Percentiles rank a stretch among this genome's conserved stretches.
Evolutionary conservation across 2,113 vertebrate species (phyloP).

Genomic region (Ornithorhynchus anatinus): DNA sequence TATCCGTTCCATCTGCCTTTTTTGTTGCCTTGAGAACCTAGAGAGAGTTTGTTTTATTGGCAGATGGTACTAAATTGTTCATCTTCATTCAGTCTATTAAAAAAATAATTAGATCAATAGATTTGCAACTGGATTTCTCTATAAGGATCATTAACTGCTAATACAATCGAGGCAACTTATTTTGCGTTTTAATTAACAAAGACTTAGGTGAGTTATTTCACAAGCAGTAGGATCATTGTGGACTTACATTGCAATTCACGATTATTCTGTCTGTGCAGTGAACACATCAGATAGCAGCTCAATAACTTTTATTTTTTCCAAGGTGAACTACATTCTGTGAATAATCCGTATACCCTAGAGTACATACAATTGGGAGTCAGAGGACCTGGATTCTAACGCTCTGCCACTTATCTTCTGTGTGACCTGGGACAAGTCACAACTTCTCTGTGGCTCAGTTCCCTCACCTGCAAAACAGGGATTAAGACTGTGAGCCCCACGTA

Average conservation of each 20-base stretch:
- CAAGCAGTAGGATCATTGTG: background rate
- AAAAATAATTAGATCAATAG: background rate
- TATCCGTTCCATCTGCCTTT: background rate
- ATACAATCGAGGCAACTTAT: background rate
- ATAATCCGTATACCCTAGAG: too few relatives aligned
- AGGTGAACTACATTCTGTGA: too few relatives aligned
- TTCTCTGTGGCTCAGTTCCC: too few relatives aligned
- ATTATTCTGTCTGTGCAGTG: background rate
- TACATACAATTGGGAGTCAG: too few relatives aligned
- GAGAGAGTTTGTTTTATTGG: background rate
- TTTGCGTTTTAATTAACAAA: background rate
- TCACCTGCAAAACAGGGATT: too few relatives aligned
- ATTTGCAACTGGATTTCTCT: background rate
- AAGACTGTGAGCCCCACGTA: too few relatives aligned
- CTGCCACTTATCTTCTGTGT: too few relatives aligned
- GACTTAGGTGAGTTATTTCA: background rate
- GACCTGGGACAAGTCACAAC: too few relatives aligned
- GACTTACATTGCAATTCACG: background rate
- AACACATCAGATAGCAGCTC: too few relatives aligned
- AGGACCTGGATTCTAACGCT: too few relatives aligned
- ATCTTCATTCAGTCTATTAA: background rate
- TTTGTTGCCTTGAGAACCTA: too few relatives aligned
- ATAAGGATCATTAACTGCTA: background rate
- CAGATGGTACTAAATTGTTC: slow-evolving; percentile 10
- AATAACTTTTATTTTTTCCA: too few relatives aligned